phyloP scores from a whole-genome alignment of 2,113 vertebrate species.

The Sinocyclocheilus grahami region DNA sequence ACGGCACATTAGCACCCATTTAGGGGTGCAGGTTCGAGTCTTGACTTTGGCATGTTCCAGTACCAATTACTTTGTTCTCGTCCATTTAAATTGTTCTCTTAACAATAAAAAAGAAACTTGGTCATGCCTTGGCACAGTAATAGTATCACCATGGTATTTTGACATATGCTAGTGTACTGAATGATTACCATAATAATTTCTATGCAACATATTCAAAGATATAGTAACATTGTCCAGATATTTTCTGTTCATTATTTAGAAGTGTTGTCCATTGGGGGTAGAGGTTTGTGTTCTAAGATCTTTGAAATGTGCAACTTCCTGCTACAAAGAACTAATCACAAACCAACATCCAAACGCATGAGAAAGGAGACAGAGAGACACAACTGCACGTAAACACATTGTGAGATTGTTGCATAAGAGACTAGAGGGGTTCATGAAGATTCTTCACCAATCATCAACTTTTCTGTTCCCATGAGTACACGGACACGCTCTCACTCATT shows the following conservation, averaged over 20 bases:
- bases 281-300: not conserved
- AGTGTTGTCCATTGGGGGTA: not conserved
- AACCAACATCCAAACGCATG: not conserved
- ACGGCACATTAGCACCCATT: not conserved
- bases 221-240: not conserved
- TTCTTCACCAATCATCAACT: slow-evolving; percentile 32
- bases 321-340: not conserved
- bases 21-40: not conserved
- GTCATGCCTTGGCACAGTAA: not conserved
- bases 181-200: not conserved
- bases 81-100: not conserved
- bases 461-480: slow-evolving; percentile 15
- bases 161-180: not conserved
- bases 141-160: not conserved
- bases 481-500: not conserved
- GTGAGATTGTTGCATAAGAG: slow-evolving; percentile 15
- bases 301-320: not conserved
- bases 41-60: not conserved
- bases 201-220: not conserved
- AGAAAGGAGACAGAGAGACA: not conserved
- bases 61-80: not conserved
- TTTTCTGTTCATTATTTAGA: not conserved
- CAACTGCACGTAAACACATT: not conserved
- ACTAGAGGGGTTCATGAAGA: not conserved
- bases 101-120: not conserved